A percentile compares a stretch with the other conserved stretches of the same genome.
These are phyloP conservation scores for Fregata magnificens DNA, from an alignment of 2,113 vertebrate genomes.

Conservation along the genomic window DNA sequence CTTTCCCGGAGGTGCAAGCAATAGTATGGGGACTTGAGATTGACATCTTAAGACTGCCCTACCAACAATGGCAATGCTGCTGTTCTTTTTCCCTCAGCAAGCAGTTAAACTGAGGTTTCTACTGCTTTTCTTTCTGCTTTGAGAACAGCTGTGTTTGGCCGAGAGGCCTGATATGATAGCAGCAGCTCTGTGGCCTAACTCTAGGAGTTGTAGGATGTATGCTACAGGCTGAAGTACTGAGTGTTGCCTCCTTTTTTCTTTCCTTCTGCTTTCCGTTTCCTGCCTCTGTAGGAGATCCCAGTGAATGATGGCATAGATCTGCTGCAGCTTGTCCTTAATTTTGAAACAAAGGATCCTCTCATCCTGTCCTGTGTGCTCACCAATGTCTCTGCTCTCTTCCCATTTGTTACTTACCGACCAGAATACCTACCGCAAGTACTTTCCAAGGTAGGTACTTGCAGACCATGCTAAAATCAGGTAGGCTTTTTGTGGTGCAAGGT, in stretches of 20 bases:
- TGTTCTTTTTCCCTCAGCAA: neutral
- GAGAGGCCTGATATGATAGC: neutral
- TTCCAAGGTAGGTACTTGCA: constrained; percentile 79
- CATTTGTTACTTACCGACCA: constrained; percentile 84
- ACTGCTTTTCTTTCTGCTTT: neutral
- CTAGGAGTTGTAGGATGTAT: neutral
- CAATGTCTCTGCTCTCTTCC: constrained; percentile 90
- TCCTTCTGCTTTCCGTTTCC: neutral
- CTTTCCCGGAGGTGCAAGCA: neutral
- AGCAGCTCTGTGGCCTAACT: neutral
- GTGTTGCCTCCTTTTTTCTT: neutral
- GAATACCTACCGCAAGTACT: constrained; percentile 87
- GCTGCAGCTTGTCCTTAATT: constrained; percentile 87
- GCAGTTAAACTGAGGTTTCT: neutral
- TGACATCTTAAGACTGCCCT: neutral
- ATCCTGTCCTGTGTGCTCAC: constrained; percentile 93
- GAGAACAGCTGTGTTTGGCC: neutral
- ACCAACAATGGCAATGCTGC: neutral
- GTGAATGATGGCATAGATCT: constrained; percentile 88
- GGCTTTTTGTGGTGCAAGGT: neutral
- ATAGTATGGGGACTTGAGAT: neutral
- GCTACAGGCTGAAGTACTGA: neutral
- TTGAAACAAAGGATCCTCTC: constrained; percentile 90
- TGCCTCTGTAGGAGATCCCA: constrained; percentile 79
- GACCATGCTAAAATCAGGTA: neutral